Evolutionary conservation across 2,113 vertebrate species (phyloP).

Genomic region (Vidua chalybeata): DNA sequence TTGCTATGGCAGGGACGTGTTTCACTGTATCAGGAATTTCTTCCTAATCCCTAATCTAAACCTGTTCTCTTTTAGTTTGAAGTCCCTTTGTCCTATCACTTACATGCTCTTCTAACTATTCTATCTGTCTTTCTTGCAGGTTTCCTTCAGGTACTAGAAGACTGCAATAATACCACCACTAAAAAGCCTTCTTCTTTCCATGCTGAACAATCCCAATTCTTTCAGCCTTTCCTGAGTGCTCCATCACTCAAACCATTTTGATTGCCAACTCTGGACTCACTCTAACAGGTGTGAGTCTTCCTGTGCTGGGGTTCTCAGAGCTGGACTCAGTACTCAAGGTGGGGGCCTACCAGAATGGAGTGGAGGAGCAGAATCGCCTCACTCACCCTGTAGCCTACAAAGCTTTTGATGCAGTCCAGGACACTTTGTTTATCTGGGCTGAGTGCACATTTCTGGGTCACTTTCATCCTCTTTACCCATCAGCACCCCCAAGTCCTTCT

Average conservation of each 20-base stretch:
- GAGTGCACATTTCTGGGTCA: accelerated
- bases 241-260: not conserved
- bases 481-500: not conserved
- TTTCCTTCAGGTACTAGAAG: not conserved
- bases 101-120: not conserved
- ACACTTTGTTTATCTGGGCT: not conserved
- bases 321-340: not conserved
- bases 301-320: not conserved
- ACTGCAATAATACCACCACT: not conserved
- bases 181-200: not conserved
- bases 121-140: not conserved
- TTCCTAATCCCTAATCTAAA: not conserved
- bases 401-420: not conserved
- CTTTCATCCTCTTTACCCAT: not conserved
- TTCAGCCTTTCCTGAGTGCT: not conserved
- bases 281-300: not conserved
- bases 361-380: not conserved
- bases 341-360: not conserved
- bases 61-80: not conserved
- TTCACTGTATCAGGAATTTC: not conserved
- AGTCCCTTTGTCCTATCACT: not conserved
- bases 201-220: not conserved
- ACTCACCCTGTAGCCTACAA: not conserved
- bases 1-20: not conserved
- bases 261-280: not conserved